These are phyloP conservation scores for Zaprionus ornatus DNA, from an alignment of 1,140 invertebrate genomes.

Conservation along the genomic window DNA sequence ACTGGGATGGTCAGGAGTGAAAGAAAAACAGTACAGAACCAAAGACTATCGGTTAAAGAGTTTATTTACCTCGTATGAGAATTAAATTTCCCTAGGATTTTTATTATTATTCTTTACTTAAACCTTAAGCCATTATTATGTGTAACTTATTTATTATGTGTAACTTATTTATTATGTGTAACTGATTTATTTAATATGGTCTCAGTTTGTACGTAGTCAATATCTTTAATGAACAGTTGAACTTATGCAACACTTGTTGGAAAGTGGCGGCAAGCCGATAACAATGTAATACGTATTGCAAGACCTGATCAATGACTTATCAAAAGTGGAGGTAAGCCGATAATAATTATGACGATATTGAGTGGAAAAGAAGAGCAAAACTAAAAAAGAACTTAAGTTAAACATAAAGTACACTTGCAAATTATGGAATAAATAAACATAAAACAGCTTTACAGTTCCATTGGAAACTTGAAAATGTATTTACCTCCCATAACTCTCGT, in stretches of 20 bases:
- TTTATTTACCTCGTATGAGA: not conserved
- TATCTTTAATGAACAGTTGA: too few relatives aligned
- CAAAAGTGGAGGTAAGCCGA: too few relatives aligned
- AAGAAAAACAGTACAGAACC: not conserved
- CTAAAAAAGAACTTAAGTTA: too few relatives aligned
- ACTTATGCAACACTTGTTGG: too few relatives aligned
- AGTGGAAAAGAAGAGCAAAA: too few relatives aligned
- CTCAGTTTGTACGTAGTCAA: too few relatives aligned
- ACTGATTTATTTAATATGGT: not conserved
- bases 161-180: not conserved
- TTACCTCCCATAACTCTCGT: not conserved
- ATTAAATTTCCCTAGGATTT: not conserved
- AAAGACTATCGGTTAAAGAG: not conserved
- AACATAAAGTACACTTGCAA: too few relatives aligned
- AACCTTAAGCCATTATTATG: not conserved
- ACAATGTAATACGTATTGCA: too few relatives aligned
- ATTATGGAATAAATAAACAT: too few relatives aligned
- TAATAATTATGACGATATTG: too few relatives aligned
- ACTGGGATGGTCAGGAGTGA: not conserved
- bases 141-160: not conserved
- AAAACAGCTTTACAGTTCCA: not conserved
- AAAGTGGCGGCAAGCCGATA: too few relatives aligned
- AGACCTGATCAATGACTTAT: too few relatives aligned
- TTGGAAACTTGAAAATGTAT: not conserved
- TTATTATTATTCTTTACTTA: not conserved